phyloP scores from a whole-genome alignment of 2,888 invertebrate species.

The Tillus elongatus region DNA sequence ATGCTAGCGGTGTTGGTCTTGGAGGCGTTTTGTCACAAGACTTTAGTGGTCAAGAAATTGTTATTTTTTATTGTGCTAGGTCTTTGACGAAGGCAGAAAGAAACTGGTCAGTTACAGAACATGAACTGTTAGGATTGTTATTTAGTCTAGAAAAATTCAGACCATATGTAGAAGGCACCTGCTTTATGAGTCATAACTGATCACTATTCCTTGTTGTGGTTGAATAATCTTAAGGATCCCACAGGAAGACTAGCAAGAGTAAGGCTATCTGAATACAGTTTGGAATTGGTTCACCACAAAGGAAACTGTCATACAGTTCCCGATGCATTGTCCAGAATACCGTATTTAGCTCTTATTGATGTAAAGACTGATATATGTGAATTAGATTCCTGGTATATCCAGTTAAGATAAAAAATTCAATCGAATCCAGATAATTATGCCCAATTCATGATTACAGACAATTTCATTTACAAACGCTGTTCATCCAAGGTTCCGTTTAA shows the following conservation, averaged over 20 bases:
- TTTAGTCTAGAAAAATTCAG: slow-evolving; percentile 25
- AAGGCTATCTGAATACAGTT: slow-evolving; percentile 17
- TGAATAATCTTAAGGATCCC: slow-evolving; percentile 21
- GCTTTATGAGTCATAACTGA: slow-evolving; percentile 24
- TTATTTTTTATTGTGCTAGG: slow-evolving; percentile 24
- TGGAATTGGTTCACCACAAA: slow-evolving; percentile 20
- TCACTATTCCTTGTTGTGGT: slow-evolving; percentile 22
- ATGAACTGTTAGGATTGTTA: slow-evolving; percentile 24
- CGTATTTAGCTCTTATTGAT: background rate
- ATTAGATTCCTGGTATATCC: slow-evolving; percentile 1
- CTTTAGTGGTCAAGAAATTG: slow-evolving; percentile 20
- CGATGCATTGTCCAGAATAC: slow-evolving; percentile 14
- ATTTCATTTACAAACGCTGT: background rate
- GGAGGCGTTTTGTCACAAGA: slow-evolving; percentile 22
- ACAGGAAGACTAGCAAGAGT: slow-evolving; percentile 21
- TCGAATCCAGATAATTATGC: background rate
- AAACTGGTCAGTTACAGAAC: slow-evolving; percentile 25
- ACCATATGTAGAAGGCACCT: slow-evolving; percentile 20
- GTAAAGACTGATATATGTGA: background rate
- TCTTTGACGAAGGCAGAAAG: slow-evolving; percentile 22
- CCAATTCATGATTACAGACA: background rate
- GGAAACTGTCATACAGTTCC: slow-evolving; percentile 18
- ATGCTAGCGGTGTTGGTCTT: slow-evolving; percentile 22
- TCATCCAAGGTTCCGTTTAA: background rate
- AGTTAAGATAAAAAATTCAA: background rate